Evolutionary conservation across 2,888 invertebrate species (phyloP).

Genomic region (Maniola hyperantus): DNA sequence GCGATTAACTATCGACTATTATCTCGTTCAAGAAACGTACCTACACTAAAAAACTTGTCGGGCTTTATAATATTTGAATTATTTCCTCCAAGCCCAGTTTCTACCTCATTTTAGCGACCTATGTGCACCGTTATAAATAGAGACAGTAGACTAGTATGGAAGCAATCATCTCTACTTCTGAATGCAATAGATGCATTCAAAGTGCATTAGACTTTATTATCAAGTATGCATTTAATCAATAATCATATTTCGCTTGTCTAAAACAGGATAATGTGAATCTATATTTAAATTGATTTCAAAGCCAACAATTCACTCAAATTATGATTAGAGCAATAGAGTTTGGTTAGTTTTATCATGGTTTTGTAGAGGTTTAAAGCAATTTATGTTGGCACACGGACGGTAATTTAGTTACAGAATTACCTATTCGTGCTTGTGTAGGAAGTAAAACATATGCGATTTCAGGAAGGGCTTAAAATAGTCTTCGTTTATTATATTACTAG

Average conservation of each 20-base stretch:
- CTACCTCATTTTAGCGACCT: no score
- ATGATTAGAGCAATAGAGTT: slow-evolving; percentile 32
- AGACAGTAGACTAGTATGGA: neutral
- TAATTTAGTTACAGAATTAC: slow-evolving; percentile 26
- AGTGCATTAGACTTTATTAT: slow-evolving; percentile 24
- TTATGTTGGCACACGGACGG: slow-evolving; percentile 29
- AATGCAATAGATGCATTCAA: slow-evolving; percentile 12
- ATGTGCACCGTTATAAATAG: no score
- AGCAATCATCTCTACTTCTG: neutral
- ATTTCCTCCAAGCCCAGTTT: no score
- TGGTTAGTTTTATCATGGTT: slow-evolving; percentile 28
- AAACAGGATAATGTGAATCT: slow-evolving; percentile 28
- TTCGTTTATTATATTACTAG: neutral
- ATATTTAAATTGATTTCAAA: slow-evolving; percentile 33
- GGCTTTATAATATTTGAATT: no score
- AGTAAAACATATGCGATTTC: slow-evolving; percentile 19
- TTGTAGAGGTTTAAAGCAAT: slow-evolving; percentile 25
- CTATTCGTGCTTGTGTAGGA: slow-evolving; percentile 9
- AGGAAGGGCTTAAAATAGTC: slow-evolving; percentile 6
- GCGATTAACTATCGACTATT: no score
- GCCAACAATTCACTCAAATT: slow-evolving; percentile 38
- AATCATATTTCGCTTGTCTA: slow-evolving; percentile 22
- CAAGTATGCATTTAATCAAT: slow-evolving; percentile 24
- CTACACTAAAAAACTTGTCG: no score
- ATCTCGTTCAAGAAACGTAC: no score